phyloP scores from a whole-genome alignment of 2,797 vertebrate genomes.

The Semaprochilodus insignis region DNA sequence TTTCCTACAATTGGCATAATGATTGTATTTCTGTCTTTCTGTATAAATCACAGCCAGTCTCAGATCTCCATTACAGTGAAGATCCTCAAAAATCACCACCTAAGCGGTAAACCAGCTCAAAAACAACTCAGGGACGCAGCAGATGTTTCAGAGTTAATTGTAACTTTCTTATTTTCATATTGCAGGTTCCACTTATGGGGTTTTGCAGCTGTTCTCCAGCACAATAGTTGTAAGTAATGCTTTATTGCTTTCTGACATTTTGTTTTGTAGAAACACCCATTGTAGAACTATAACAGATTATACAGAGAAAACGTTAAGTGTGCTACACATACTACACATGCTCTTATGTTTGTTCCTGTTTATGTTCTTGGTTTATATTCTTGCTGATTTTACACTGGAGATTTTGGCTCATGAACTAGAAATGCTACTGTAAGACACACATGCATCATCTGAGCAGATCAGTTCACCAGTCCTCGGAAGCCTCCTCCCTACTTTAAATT shows the following conservation, averaged over 20 bases:
- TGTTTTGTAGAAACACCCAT: background rate
- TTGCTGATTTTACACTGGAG: conserved; percentile 6
- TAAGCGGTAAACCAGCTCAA: background rate
- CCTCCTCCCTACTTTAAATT: conserved; percentile 62
- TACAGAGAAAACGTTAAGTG: background rate
- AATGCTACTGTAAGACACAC: conserved; percentile 35
- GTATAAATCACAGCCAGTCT: background rate
- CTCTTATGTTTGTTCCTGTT: too few relatives aligned
- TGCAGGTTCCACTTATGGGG: conserved; percentile 92
- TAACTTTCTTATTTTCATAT: background rate
- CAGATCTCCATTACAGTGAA: background rate
- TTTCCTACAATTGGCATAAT: background rate
- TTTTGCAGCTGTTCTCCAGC: conserved; percentile 95
- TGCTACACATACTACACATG: background rate
- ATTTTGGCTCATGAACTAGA: background rate
- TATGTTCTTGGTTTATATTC: background rate
- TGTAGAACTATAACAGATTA: background rate
- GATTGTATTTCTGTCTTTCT: background rate
- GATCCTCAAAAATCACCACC: background rate
- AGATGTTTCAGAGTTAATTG: background rate
- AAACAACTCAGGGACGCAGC: background rate
- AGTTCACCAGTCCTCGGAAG: conserved; percentile 41
- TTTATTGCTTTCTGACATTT: conserved; percentile 26
- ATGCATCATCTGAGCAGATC: conserved; percentile 34
- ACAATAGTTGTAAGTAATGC: conserved; percentile 90